A percentile compares a stretch with the other conserved stretches of the same genome.
phyloP scores from a whole-genome alignment of 30 jellyfish, hydroid and myxozoan genomes.

The Turritopsis rubra region DNA sequence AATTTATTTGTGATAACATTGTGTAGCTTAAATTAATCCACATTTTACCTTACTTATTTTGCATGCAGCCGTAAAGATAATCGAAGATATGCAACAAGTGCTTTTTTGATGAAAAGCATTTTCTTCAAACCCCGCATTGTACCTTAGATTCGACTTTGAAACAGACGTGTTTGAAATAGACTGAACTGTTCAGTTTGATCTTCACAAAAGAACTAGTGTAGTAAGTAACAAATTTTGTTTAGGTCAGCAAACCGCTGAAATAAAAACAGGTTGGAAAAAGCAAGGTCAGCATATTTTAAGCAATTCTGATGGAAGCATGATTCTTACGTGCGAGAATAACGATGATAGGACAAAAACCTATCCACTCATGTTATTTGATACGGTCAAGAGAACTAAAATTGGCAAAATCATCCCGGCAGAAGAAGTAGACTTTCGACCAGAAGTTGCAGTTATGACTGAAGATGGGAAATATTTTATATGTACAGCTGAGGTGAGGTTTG shows the following conservation, averaged over 20 bases:
- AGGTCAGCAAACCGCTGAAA: slow-evolving; percentile 38
- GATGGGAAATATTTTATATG: neutral
- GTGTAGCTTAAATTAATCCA: no score
- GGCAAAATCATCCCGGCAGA: neutral
- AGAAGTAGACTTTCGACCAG: neutral
- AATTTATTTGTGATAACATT: no score
- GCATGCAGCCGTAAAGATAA: no score
- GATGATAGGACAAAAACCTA: no score
- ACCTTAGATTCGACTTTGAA: no score
- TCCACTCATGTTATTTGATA: neutral
- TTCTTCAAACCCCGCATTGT: no score
- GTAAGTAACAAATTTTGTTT: neutral
- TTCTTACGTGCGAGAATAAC: neutral
- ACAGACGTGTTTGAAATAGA: no score
- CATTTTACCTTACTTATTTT: no score
- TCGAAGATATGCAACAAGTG: no score
- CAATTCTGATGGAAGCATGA: slow-evolving; percentile 17
- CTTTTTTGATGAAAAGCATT: no score
- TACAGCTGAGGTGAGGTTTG: neutral
- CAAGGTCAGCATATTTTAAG: slow-evolving; percentile 36
- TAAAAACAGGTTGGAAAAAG: slow-evolving; percentile 45
- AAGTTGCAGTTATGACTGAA: neutral
- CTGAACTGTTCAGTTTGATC: no score
- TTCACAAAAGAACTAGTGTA: neutral
- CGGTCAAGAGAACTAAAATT: neutral